These are phyloP conservation scores for Callopanchax toddi DNA, from an alignment of 2,113 vertebrate genomes.

Conservation along the genomic window DNA sequence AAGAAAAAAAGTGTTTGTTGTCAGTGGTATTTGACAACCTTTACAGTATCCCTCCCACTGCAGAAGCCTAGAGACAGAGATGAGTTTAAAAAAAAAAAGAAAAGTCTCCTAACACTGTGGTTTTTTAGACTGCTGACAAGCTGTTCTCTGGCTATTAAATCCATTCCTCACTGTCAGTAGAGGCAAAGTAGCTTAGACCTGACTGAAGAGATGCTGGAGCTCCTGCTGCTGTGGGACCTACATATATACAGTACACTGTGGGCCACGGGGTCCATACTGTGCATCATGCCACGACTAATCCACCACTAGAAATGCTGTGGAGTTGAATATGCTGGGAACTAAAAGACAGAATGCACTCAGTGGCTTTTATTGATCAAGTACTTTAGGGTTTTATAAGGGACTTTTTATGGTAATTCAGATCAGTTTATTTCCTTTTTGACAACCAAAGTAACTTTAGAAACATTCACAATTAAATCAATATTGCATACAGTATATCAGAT, in stretches of 20 bases:
- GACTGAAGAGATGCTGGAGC: constrained; percentile 61
- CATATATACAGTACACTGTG: constrained; percentile 28
- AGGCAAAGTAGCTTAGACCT: constrained; percentile 62
- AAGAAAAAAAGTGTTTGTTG: constrained; percentile 32
- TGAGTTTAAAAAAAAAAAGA: constrained; percentile 44
- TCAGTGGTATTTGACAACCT: constrained; percentile 61
- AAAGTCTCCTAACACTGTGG: constrained; percentile 58
- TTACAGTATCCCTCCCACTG: constrained; percentile 50
- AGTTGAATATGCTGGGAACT: not conserved
- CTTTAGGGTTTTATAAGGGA: not conserved
- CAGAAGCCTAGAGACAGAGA: constrained; percentile 53
- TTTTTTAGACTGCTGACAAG: constrained; percentile 78
- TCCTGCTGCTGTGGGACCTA: constrained; percentile 58
- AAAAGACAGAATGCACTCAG: not conserved
- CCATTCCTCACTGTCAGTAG: constrained; percentile 79
- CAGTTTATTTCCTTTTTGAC: not conserved
- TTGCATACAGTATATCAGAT: too few species aligned
- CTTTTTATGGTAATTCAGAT: not conserved
- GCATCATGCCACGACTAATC: constrained; percentile 37
- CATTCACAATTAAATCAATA: too few species aligned
- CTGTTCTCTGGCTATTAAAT: constrained; percentile 78
- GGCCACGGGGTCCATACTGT: constrained; percentile 28
- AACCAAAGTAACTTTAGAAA: not conserved
- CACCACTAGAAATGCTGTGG: constrained; percentile 12
- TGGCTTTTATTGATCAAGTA: not conserved